phyloP scores from a whole-genome alignment of 2,888 invertebrate species.

The Drosophila acutilabella region DNA sequence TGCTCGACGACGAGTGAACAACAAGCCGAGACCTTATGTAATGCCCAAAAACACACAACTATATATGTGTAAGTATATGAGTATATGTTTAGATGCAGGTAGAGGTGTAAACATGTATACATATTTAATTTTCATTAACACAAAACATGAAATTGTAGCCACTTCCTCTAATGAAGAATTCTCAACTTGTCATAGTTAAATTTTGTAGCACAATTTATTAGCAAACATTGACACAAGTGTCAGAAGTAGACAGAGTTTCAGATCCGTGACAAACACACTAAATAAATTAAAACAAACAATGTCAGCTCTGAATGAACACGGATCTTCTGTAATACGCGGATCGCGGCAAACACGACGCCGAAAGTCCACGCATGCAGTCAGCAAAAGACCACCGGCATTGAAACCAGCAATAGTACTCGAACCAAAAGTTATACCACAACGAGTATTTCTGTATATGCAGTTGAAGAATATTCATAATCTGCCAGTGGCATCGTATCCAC shows the following conservation, averaged over 20 bases:
- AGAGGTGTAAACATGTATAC: slow-evolving; percentile 33
- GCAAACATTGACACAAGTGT: slow-evolving; percentile 18
- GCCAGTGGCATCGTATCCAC: slow-evolving; percentile 46
- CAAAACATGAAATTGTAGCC: slow-evolving; percentile 25
- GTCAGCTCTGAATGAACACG: neutral
- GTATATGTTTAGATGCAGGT: slow-evolving; percentile 16
- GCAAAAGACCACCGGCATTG: neutral
- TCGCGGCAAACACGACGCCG: slow-evolving; percentile 4
- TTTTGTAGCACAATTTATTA: neutral
- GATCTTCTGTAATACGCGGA: neutral
- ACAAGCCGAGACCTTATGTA: slow-evolving; percentile 38
- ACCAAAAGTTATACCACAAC: slow-evolving; percentile 30
- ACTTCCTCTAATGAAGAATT: slow-evolving; percentile 25
- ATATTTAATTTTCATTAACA: slow-evolving; percentile 57
- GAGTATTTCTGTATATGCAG: slow-evolving; percentile 76
- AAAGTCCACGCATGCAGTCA: neutral
- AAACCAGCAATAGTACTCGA: neutral
- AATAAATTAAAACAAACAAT: slow-evolving; percentile 8
- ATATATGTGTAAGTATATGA: neutral
- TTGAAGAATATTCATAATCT: slow-evolving; percentile 57
- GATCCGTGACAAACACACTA: neutral
- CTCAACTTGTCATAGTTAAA: neutral
- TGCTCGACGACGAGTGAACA: slow-evolving; percentile 27
- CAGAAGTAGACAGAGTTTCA: slow-evolving; percentile 11
- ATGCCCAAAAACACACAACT: slow-evolving; percentile 25